Percentiles rank a stretch among this genome's conserved stretches.
Conservation (phyloP, 2,113 vertebrate species). For the Tylochromis polylepis region DNA sequence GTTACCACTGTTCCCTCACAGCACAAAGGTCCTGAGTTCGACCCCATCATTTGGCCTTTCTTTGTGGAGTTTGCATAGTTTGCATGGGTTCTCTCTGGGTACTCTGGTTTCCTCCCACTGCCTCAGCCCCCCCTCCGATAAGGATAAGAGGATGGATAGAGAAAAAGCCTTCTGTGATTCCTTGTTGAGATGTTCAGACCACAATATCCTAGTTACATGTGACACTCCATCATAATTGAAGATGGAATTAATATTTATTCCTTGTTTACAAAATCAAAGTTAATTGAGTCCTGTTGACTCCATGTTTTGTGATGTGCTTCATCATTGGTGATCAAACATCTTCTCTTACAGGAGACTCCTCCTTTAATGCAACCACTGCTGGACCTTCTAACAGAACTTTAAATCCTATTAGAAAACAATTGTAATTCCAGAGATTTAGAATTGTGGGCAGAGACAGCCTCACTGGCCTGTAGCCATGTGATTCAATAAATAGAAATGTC, state of each 20-base stretch:
- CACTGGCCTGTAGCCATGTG: not conserved
- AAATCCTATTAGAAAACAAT: not conserved
- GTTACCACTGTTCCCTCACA: not conserved
- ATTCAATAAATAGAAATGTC: not conserved
- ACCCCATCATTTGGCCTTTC: not conserved
- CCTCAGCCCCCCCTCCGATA: rapidly evolving
- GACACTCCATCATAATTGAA: not conserved
- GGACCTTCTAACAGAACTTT: not conserved
- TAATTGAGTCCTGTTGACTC: not conserved
- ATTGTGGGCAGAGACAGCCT: not conserved
- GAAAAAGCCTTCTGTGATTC: not conserved
- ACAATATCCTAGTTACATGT: rapidly evolving
- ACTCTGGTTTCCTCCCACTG: not conserved
- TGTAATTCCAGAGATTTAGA: not conserved
- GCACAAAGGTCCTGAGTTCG: rapidly evolving
- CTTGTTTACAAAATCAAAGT: not conserved
- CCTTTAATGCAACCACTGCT: not conserved
- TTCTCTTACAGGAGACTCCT: not conserved
- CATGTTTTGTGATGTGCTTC: not conserved
- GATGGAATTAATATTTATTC: not conserved
- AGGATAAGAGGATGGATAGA: not conserved
- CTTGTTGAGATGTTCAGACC: not conserved
- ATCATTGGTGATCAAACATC: not conserved
- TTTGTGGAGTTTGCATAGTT: not conserved
- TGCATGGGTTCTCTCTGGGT: not conserved